Percentiles rank a stretch among this genome's conserved stretches.
Conservation (phyloP, 1,140 invertebrate genomes). For the Lordiphosa clarofinis region DNA sequence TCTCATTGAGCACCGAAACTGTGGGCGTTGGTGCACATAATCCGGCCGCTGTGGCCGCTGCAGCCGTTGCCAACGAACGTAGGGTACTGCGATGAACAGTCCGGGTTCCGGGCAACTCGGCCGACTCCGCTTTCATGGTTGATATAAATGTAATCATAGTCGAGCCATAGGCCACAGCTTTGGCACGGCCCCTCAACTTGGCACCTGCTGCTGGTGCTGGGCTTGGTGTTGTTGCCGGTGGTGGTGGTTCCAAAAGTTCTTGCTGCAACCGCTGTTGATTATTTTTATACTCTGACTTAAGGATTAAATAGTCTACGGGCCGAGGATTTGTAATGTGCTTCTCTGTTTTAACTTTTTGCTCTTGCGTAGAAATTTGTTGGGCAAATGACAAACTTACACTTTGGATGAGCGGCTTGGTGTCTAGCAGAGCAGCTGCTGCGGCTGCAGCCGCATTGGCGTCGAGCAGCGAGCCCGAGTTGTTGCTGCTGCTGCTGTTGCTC, state of each 20-base stretch:
- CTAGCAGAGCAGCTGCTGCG: conserved; percentile 60
- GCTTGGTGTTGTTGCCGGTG: background rate
- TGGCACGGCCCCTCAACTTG: conserved; percentile 36
- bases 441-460: conserved; percentile 64
- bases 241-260: too few species aligned
- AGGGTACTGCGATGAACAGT: conserved; percentile 60
- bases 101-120: conserved; percentile 43
- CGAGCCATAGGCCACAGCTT: conserved; percentile 54
- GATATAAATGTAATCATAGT: conserved; percentile 49
- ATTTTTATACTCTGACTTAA: too few species aligned
- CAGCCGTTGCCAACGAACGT: conserved; percentile 50
- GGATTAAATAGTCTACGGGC: too few species aligned
- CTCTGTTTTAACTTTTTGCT: too few species aligned
- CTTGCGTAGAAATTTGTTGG: conserved; percentile 6
- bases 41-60: conserved; percentile 55
- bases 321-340: too few species aligned
- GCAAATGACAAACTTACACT: conserved; percentile 68
- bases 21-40: conserved; percentile 71
- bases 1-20: conserved; percentile 81
- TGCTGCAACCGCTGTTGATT: too few species aligned
- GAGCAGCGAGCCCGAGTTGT: conserved; percentile 56
- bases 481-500: conserved; percentile 82
- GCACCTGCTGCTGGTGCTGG: too few species aligned
- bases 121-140: conserved; percentile 28
- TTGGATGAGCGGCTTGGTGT: conserved; percentile 80